Conservation (phyloP, 2,888 invertebrate species). For the Cyrtodaria siliqua region DNA sequence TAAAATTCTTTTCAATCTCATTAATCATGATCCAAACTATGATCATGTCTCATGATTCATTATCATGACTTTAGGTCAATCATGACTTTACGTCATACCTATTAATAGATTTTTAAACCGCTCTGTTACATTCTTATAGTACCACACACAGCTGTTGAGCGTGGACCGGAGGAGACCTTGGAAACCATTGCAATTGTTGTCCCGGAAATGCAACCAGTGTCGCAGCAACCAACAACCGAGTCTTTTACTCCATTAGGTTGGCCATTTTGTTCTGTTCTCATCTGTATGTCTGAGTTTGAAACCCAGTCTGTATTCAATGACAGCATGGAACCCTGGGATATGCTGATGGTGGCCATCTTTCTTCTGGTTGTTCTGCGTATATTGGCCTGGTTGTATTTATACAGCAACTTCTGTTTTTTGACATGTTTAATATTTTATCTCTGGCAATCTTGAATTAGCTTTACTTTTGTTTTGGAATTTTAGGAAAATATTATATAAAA, state of each 20-base stretch:
- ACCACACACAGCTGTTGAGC: conserved; percentile 73
- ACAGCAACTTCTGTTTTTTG: conserved; percentile 70
- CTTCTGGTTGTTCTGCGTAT: conserved; percentile 70
- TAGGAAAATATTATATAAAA: no score
- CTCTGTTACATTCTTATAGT: conserved; percentile 33
- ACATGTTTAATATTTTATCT: conserved; percentile 67
- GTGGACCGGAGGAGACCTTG: conserved; percentile 75
- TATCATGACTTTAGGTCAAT: no score
- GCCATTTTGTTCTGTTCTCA: conserved; percentile 56
- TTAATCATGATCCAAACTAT: no score
- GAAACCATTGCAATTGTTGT: conserved; percentile 67
- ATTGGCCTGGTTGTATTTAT: conserved; percentile 71
- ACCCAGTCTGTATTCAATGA: conserved; percentile 61
- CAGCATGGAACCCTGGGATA: conserved; percentile 72
- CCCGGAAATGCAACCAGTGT: conserved; percentile 64
- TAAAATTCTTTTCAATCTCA: no score
- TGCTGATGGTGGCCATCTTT: conserved; percentile 71
- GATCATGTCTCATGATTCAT: no score
- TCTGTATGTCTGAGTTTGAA: conserved; percentile 27
- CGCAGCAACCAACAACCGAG: conserved; percentile 70
- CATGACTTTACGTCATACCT: no score
- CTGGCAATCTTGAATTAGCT: conserved; percentile 67
- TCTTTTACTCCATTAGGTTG: conserved; percentile 76
- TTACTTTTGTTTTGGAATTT: no score
- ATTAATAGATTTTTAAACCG: no score